A percentile compares a stretch with the other conserved stretches of the same genome.
These are phyloP conservation scores for Phortica okadai DNA, from an alignment of 2,888 invertebrate genomes.

Conservation along the genomic window DNA sequence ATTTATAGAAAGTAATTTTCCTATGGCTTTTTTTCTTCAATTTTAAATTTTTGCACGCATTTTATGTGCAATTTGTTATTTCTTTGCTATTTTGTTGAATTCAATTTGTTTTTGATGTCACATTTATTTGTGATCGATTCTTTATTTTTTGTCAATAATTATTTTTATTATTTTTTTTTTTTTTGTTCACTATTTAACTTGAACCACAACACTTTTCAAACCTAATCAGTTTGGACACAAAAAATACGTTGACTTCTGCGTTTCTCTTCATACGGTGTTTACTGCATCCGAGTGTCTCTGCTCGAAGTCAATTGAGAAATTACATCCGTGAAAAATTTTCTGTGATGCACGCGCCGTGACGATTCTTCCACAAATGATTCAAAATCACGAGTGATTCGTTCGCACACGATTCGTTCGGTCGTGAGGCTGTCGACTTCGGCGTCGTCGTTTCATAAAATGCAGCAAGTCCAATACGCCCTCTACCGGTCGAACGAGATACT, in stretches of 20 bases:
- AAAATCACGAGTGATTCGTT: constrained; percentile 52
- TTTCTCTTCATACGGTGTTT: neutral
- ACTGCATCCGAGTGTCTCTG: neutral
- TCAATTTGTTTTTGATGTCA: neutral
- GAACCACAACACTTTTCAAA: constrained; percentile 40
- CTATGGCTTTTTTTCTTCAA: constrained; percentile 16
- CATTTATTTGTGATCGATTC: neutral
- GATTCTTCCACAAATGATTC: constrained; percentile 73
- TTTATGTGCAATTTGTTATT: constrained; percentile 43
- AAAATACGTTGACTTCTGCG: constrained; percentile 18
- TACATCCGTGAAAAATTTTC: constrained; percentile 60
- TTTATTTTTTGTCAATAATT: neutral
- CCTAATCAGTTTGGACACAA: constrained; percentile 31
- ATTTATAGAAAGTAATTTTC: neutral
- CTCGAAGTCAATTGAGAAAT: neutral
- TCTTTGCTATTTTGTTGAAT: constrained; percentile 30
- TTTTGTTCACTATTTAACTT: neutral
- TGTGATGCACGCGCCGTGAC: constrained; percentile 72
- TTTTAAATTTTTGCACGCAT: constrained; percentile 50
- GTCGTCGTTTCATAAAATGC: too few relatives aligned
- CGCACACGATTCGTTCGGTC: constrained; percentile 36
- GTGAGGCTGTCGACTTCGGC: neutral
- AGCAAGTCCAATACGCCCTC: constrained; percentile 36
- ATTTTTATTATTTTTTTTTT: neutral
- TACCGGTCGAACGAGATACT: constrained; percentile 26